phyloP scores from a whole-genome alignment of 2,888 invertebrate genomes.

The Synergus itoensis region DNA sequence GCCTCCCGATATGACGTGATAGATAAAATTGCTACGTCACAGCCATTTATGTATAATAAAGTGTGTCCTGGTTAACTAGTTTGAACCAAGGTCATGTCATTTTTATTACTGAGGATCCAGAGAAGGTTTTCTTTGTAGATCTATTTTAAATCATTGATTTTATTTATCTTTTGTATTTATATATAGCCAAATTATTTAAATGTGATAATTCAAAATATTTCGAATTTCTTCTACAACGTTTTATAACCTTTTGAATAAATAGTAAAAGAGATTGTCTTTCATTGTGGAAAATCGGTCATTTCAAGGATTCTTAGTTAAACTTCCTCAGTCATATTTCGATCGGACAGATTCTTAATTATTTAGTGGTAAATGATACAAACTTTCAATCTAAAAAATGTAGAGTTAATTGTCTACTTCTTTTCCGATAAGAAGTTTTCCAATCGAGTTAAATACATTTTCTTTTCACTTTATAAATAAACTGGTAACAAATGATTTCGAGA shows the following conservation, averaged over 20 bases:
- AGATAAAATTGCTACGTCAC: constrained; percentile 12
- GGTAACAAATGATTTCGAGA: not conserved
- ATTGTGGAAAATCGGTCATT: not conserved
- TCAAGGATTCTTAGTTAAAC: not conserved
- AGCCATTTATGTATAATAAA: not conserved
- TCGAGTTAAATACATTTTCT: not conserved
- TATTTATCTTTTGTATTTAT: not conserved
- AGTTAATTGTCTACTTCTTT: not conserved
- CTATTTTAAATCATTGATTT: not conserved
- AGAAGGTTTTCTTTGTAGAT: not conserved
- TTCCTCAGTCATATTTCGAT: not conserved
- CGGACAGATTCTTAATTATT: not conserved
- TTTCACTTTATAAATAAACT: not conserved
- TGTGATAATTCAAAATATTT: not conserved
- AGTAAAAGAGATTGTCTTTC: not conserved
- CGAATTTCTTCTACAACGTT: not conserved
- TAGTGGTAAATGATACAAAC: not conserved
- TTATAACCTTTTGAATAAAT: not conserved
- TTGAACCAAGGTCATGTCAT: not conserved
- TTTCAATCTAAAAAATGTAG: not conserved
- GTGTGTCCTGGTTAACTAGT: constrained; percentile 2
- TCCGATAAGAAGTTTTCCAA: not conserved
- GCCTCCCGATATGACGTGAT: not conserved
- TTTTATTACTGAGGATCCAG: constrained; percentile 4
- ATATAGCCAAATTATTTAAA: no score